phyloP scores from a whole-genome alignment of 2,888 invertebrate genomes.

The Drosophila histrio region DNA sequence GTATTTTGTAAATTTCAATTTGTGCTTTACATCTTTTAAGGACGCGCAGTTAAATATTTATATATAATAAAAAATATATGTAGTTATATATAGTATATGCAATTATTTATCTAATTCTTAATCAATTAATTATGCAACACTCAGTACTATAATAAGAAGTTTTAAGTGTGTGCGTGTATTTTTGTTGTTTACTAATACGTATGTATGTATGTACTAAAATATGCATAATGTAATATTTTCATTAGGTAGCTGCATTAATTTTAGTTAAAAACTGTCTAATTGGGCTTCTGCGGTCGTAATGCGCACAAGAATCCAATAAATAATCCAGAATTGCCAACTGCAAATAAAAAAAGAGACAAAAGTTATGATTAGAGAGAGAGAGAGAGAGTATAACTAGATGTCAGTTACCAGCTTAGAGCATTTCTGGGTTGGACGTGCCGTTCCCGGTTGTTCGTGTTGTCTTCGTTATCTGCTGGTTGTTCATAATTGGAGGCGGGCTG shows the following conservation, averaged over 20 bases:
- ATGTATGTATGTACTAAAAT: constrained; percentile 7
- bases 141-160: background rate
- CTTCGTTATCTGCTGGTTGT: constrained; percentile 86
- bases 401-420: constrained; percentile 80
- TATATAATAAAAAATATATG: background rate
- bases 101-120: constrained; percentile 8
- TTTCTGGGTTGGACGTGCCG: constrained; percentile 85
- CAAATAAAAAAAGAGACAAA: background rate
- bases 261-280: constrained; percentile 36
- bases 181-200: background rate
- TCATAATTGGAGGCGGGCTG: constrained; percentile 81
- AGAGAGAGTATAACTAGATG: background rate
- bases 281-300: constrained; percentile 13
- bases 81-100: background rate
- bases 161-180: constrained; percentile 3
- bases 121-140: constrained; percentile 8
- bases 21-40: background rate
- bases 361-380: background rate
- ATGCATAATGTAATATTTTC: constrained; percentile 29
- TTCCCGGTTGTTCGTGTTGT: constrained; percentile 88
- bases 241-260: constrained; percentile 43
- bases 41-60: background rate
- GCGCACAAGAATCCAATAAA: constrained; percentile 23
- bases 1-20: background rate
- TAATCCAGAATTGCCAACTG: constrained; percentile 17